Evolutionary conservation across 2,888 invertebrate species (phyloP).

Genomic region (Trypoxylon attenuatum): DNA sequence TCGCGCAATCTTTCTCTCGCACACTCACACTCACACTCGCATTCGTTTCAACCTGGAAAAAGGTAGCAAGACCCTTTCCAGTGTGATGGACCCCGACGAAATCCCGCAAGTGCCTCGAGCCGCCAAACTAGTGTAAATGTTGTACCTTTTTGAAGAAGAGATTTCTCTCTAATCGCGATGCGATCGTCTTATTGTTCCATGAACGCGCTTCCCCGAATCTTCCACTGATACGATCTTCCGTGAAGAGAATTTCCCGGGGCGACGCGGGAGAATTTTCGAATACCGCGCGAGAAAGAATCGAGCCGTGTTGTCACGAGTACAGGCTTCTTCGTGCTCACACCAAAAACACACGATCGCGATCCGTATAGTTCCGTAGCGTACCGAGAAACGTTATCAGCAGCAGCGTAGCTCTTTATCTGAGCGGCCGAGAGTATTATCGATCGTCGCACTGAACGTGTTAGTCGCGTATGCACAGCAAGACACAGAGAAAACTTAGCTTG

Average conservation of each 20-base stretch:
- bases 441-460: conserved; percentile 2
- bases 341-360: no score
- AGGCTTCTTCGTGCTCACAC: no score
- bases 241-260: conserved; percentile 26
- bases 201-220: conserved; percentile 36
- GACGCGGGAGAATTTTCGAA: conserved; percentile 11
- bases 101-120: conserved; percentile 40
- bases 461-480: conserved; percentile 4
- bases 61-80: neutral
- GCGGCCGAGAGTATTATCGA: conserved; percentile 26
- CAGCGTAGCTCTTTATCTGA: conserved; percentile 29
- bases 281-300: neutral
- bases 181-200: conserved; percentile 44
- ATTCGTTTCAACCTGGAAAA: neutral
- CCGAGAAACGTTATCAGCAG: conserved; percentile 23
- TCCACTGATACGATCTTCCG: conserved; percentile 38
- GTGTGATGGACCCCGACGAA: conserved; percentile 9
- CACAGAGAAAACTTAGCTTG: conserved; percentile 14
- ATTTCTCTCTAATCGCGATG: conserved; percentile 30
- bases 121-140: conserved; percentile 30
- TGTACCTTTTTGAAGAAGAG: conserved; percentile 45
- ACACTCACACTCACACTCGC: neutral
- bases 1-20: conserved; percentile 2
- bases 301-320: no score
- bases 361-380: conserved; percentile 14